Conservation (phyloP, 2,797 vertebrate species). For the Phrynocephalus forsythii region DNA sequence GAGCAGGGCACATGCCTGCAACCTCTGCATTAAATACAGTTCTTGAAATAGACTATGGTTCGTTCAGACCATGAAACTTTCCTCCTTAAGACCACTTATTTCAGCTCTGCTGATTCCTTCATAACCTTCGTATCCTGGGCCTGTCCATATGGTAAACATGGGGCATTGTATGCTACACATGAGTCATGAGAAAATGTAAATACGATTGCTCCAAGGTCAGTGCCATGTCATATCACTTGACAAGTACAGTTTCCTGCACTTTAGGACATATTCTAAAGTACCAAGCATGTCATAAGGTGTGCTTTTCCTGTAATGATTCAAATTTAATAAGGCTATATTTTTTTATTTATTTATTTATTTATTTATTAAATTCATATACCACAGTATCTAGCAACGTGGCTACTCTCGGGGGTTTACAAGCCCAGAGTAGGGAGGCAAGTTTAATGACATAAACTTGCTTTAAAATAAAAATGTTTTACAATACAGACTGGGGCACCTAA, state of each 20-base stretch:
- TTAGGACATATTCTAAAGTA: neutral
- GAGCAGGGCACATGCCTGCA: neutral
- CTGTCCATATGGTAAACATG: too few species aligned
- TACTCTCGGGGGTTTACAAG: too few species aligned
- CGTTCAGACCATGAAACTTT: neutral
- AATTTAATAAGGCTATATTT: neutral
- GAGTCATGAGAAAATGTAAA: neutral
- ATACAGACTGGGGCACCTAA: neutral
- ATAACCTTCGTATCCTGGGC: too few species aligned
- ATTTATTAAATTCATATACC: too few species aligned
- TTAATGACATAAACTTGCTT: neutral
- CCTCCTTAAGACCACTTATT: neutral
- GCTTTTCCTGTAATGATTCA: neutral
- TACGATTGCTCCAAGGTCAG: neutral
- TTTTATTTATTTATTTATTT: neutral
- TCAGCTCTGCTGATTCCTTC: neutral
- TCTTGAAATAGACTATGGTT: neutral
- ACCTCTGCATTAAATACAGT: neutral
- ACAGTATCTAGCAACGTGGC: too few species aligned
- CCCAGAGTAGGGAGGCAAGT: too few species aligned
- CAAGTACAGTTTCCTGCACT: neutral
- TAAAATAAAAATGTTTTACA: slow-evolving; percentile 25
- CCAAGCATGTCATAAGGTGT: neutral
- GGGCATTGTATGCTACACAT: neutral
- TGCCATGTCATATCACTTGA: neutral